Evolutionary conservation across 2,888 invertebrate species (phyloP), one percentile per base, ranked within the genome.

Genomic region (Cryptus armator): DNA sequence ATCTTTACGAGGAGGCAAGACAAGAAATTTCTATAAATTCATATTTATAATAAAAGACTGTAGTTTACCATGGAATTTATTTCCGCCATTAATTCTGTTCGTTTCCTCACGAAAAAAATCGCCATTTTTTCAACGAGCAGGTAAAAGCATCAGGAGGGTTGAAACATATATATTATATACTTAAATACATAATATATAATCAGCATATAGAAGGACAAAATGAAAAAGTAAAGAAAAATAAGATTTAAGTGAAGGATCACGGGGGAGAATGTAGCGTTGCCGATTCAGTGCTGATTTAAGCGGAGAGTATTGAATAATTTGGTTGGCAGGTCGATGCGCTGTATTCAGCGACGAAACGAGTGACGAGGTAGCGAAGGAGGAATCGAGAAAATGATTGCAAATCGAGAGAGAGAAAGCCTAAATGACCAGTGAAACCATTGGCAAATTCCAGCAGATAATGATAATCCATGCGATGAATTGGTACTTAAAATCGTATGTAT

Each of bases 341-440:
- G 59, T 78, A 24, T 75, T 48, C 80, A 82, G 78, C 80, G 44
- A 53, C 16, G 72, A 79, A 83, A 78, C 83, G 37, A 56, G 24
- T 48, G 79, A 81, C 59, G 77, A 84, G 72, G 80, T 24, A 62
- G 67, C 19, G 24, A 48, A 32, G 46, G 62, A 72, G 59, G 64
- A 46, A 62, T 70, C 78, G 51, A 78, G 70, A 44, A 80, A 62
- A 84, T 86, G 86, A 86, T 86, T 84, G 84, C 70, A 82, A 82
- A 81, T 37, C 37, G 82, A 76, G 71, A 84, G 81, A 51, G 79
- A 78, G 68, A 37, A 37, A 37, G 53, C 16, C 16, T 5, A 53
- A 53, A 5, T 16, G 7, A 19, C n/a, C 53, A 16, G 16, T 19
- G 4, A 53, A 0, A 6, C 53, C 53, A 16, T 53, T 9, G 16